A percentile compares a stretch with the other conserved stretches of the same genome.
Conservation (phyloP, 2,888 invertebrate species). For the Isotomurus palustris region DNA sequence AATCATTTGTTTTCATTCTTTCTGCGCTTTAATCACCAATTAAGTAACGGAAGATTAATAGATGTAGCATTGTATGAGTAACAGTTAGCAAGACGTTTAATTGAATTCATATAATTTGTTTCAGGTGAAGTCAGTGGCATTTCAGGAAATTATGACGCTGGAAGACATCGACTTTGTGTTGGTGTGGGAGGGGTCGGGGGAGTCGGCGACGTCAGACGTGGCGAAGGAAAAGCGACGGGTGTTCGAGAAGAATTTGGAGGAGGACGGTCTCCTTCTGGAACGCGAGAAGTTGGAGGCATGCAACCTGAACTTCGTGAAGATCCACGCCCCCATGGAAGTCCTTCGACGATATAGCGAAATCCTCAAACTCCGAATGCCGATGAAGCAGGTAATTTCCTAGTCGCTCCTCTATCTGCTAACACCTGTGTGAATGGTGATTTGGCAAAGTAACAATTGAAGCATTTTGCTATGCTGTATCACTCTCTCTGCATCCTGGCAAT, state of each 20-base stretch:
- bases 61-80: no score
- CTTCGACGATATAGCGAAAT: constrained; percentile 84
- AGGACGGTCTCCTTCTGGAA: constrained; percentile 71
- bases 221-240: constrained; percentile 55
- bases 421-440: no score
- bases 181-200: constrained; percentile 64
- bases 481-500: no score
- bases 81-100: no score
- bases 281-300: constrained; percentile 62
- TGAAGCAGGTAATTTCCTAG: constrained; percentile 80
- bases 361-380: constrained; percentile 85
- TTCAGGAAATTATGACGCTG: constrained; percentile 43
- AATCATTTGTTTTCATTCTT: no score
- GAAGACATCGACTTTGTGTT: constrained; percentile 49
- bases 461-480: no score
- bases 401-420: no score
- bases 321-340: constrained; percentile 79
- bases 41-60: no score
- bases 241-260: constrained; percentile 67
- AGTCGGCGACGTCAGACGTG: constrained; percentile 51
- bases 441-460: no score
- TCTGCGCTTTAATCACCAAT: no score
- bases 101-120: background rate
- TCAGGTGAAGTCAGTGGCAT: constrained; percentile 39
- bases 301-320: constrained; percentile 76